A percentile compares a stretch with the other conserved stretches of the same genome.
Conservation (phyloP, 2,113 vertebrate species). For the Mus pahari region DNA sequence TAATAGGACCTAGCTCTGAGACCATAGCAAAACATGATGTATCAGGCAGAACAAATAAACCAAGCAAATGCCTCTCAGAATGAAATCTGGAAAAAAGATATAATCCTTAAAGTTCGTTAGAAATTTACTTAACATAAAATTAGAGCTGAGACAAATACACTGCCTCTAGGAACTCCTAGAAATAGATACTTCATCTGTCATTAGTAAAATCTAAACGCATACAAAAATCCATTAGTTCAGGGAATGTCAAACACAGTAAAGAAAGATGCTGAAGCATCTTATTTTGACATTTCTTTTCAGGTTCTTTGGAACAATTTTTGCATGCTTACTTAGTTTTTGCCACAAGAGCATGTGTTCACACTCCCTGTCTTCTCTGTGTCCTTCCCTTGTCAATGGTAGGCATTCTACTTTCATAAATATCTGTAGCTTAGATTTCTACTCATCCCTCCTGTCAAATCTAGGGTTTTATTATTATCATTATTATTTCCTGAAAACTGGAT, state of each 20-base stretch:
- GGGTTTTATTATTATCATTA: background rate
- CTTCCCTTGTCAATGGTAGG: background rate
- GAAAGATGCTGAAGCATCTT: background rate
- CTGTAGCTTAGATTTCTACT: background rate
- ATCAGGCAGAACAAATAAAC: background rate
- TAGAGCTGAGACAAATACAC: background rate
- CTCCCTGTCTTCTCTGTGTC: background rate
- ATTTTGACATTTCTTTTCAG: background rate
- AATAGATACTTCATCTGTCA: background rate
- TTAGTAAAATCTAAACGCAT: background rate
- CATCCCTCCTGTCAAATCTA: background rate
- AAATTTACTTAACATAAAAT: background rate
- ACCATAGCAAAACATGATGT: background rate
- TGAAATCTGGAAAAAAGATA: background rate
- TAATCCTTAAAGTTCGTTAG: background rate
- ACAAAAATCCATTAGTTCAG: background rate
- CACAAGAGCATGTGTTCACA: background rate
- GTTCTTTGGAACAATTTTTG: background rate
- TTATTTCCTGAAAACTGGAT: background rate
- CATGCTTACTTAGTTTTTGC: background rate
- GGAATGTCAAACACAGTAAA: background rate
- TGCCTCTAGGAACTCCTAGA: background rate
- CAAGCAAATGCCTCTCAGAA: background rate
- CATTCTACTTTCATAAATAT: background rate
- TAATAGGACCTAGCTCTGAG: background rate